Evolutionary conservation across 1,140 invertebrate genomes (phyloP), one percentile per base, ranked within the genome.

Genomic region (Tetramorium parvispinum): DNA sequence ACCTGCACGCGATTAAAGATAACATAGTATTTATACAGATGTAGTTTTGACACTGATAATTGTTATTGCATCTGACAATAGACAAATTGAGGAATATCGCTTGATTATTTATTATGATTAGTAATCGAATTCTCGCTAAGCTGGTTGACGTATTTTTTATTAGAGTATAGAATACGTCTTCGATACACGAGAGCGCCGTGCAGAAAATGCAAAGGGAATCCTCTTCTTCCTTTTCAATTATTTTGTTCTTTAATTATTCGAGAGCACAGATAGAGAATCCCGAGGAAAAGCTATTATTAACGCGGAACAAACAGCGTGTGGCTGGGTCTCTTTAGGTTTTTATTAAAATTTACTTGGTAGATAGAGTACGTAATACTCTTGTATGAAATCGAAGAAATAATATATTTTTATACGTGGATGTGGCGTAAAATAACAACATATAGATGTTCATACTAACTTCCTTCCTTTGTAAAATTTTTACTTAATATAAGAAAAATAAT

Each of bases 171-270:
- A 79, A n/a, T 57, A 40, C 13, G 46, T 53, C 8, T 43, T 21
- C 37, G 27, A 77, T 46, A 27, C 11, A 7, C 37, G 16, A 46
- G 13, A 78, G 27, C 13, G 8, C 2, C 53, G 13, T 24, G 13
- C 6, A 40, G 13, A 79, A 13, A 16, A 37, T 7, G n/a, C 24
- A 66, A 70, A 53, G 49, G 2, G 32, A 81, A 63, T 18, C 3
- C 51, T 24, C 10, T 7, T 24, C 10, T 7, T 49, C 76, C n/a
- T 40, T 43, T 81, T 81, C 27, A 81, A 81, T 68, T 68, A 68
- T 81, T 81, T 70, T n/a, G 53, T 46, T 79, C n/a, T 55, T 68
- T 43, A 55, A 68, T 81, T 68, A 68, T 70, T 68, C 32, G 21
- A 18, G 32, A 11, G 24, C 21, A 11, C 46, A 63, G 57, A 13